phyloP scores from a whole-genome alignment of 2,888 invertebrate genomes.

The Platerodrilus igneus region DNA sequence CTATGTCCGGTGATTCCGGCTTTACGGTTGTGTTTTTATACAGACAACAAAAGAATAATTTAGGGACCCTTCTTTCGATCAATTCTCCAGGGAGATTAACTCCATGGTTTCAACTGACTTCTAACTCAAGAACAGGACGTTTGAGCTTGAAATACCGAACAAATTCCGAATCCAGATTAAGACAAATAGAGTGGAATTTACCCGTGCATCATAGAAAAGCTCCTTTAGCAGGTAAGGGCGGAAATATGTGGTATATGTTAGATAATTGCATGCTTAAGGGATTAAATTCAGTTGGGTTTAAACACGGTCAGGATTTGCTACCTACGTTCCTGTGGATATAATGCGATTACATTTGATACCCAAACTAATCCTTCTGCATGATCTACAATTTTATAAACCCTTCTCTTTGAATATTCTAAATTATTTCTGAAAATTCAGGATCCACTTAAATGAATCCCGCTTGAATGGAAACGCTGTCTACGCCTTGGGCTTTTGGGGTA shows the following conservation, averaged over 20 bases:
- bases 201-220: conserved; percentile 45
- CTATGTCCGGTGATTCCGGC: conserved; percentile 41
- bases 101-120: conserved; percentile 47
- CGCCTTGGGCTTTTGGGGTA: too few relatives aligned
- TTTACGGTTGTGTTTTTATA: conserved; percentile 47
- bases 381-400: too few relatives aligned
- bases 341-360: too few relatives aligned
- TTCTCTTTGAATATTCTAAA: too few relatives aligned
- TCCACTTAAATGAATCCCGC: too few relatives aligned
- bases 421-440: too few relatives aligned
- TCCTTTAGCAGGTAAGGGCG: conserved; percentile 45
- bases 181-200: conserved; percentile 45
- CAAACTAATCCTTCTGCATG: too few relatives aligned
- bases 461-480: too few relatives aligned
- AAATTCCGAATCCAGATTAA: conserved; percentile 39
- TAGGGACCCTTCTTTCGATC: conserved; percentile 46
- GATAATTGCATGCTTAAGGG: too few relatives aligned
- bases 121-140: conserved; percentile 46
- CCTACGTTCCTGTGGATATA: too few relatives aligned
- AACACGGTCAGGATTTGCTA: too few relatives aligned
- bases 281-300: too few relatives aligned
- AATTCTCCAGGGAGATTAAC: conserved; percentile 48
- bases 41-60: conserved; percentile 47
- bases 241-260: neutral
- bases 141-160: conserved; percentile 45